Evolutionary conservation across 2,113 vertebrate species (phyloP), one percentile per base, ranked within the genome.

Genomic region (Poeciliopsis occidentalis): DNA sequence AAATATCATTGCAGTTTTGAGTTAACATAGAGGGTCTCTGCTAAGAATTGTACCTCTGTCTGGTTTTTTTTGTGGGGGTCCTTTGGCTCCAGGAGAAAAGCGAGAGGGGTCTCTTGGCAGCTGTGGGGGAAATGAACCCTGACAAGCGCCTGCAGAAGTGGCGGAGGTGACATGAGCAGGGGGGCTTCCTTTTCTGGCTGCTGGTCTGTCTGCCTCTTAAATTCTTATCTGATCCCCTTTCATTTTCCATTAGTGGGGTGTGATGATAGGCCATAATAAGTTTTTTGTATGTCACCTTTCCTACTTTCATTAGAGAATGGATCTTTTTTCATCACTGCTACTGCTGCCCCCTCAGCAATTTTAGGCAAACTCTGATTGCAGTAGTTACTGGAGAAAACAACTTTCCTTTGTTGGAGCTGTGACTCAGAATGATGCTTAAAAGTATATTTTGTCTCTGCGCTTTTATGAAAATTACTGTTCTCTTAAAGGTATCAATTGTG

Each of bases 171-270:
- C 87, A 89, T 15, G n/a, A 77, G 86, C 80, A 73, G 88, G 82
- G 81, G 80, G 90, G 82, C 85, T 89, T 91, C 88, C 87, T 91
- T 54, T 81, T 90, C 83, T 85, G 85, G 81, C 84, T 34, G 54
- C 78, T 76, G 31, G 78, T 69, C 71, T 80, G 69, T 72, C 82
- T 75, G 85, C 63, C 67, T 79, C 81, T 65, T 41, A 72, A 82
- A 81, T 81, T 57, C 87, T 93, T 94, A 94, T 94, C 94, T 92
- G 94, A 94, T 94, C 81, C 78, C 80, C 86, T 91, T 91, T 94
- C 92, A 82, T 89, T 88, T 88, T 85, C 87, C 86, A 91, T 94
- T 91, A 93, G 73, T 63, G 34, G 76, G 79, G 82, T 76, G 87
- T 91, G 89, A 91, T 76, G 30, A 85, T 63, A 78, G 60, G 37